Evolutionary conservation across 30 jellyfish, hydroid and myxozoan genomes (phyloP), one percentile per base, ranked within the genome.

Genomic region (Pelagia noctiluca): DNA sequence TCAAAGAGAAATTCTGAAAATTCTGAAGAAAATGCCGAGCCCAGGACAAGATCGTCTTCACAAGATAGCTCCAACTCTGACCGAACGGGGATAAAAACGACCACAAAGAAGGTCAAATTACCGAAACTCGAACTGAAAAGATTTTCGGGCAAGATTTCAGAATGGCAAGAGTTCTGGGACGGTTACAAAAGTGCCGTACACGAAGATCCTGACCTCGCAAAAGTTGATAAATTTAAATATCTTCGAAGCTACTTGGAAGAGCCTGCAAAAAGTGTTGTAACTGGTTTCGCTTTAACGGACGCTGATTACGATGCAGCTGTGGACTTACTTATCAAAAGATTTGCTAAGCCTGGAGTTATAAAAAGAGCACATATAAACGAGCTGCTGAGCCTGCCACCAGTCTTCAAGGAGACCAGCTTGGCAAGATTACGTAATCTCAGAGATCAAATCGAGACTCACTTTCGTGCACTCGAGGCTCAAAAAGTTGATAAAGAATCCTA

Each of bases 251-350:
- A 11, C 46, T 36, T 68, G 57, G 81, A 68, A 68, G 81, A 68
- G 81, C 65, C 81, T 8, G 81, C 81, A 30, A 34, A 63, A 36
- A 29, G 81, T n/a, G 81, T 68, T 30, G 37, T 68, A 23, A 68
- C 81, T 31, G 81, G 81, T 22, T 68, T 68, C 52, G 81, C 81
- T 10, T 35, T 68, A 29, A 29, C 81, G 3, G 81, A 68, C 22
- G 81, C 81, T 11, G 52, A 68, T 35, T 68, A 68, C 34, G 81
- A 68, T 29, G 34, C 13, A 21, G 81, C 81, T 32, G 81, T 68
- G 37, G 50, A 63, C 31, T n/a, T 63, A 25, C 30, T 63, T 12
- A 63, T n/a, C 25, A 63, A 63, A 25, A 23, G 76, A 32, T n/a
- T n/a, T n/a, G n/a, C n/a, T n/a, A n/a, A n/a, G n/a, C n/a, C n/a